Evolutionary conservation across 2,797 vertebrate species (phyloP).

Genomic region (Furcifer pardalis): DNA sequence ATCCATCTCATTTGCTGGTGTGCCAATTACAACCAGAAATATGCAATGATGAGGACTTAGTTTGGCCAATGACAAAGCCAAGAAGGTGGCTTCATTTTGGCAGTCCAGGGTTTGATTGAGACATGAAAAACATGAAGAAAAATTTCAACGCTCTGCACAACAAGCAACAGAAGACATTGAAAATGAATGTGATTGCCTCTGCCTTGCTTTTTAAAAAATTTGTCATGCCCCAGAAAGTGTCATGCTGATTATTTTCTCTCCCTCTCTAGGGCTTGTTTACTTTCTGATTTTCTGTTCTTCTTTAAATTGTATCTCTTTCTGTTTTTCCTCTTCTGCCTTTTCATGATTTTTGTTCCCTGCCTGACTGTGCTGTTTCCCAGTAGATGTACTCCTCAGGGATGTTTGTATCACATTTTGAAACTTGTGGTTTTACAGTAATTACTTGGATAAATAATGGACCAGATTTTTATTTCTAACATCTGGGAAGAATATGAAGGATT

Average conservation of each 20-base stretch:
- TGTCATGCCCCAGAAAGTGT: no score
- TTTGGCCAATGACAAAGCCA: no score
- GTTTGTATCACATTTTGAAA: constrained; percentile 16
- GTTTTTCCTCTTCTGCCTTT: background rate
- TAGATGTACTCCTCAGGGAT: background rate
- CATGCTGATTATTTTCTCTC: background rate
- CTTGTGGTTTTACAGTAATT: constrained; percentile 19
- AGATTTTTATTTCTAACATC: constrained; percentile 28
- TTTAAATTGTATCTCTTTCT: background rate
- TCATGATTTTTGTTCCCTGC: background rate
- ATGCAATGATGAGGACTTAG: no score
- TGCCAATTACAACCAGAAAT: no score
- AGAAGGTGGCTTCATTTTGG: no score
- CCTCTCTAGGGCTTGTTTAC: background rate
- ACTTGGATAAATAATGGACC: constrained; percentile 21
- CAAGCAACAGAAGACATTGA: background rate
- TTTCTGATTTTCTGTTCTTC: background rate
- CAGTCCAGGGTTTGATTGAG: no score
- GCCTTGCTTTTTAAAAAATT: no score
- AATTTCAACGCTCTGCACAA: no score
- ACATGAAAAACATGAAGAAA: no score
- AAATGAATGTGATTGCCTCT: no score
- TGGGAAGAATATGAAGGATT: constrained; percentile 20
- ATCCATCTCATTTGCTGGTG: no score
- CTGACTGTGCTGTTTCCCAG: no score